A percentile compares a stretch with the other conserved stretches of the same genome.
phyloP scores from a whole-genome alignment of 2,888 invertebrate species.

The Neoitamus cyanurus region DNA sequence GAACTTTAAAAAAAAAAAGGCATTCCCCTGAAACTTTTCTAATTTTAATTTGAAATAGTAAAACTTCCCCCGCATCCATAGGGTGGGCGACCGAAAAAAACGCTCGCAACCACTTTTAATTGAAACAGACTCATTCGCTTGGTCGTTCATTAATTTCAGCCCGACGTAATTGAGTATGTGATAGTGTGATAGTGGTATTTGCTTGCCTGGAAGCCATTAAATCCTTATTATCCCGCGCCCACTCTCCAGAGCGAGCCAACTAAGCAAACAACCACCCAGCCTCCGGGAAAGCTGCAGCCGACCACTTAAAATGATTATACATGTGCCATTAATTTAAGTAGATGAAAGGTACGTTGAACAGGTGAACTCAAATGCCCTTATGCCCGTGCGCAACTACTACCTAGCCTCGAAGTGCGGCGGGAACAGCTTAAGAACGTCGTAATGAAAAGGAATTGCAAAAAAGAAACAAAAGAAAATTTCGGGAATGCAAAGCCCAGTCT shows the following conservation, averaged over 20 bases:
- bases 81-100: background rate
- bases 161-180: background rate
- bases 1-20: background rate
- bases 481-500: background rate
- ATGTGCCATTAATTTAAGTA: background rate
- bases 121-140: background rate
- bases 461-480: background rate
- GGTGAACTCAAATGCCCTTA: background rate
- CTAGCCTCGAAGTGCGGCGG: background rate
- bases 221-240: background rate
- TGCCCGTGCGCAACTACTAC: background rate
- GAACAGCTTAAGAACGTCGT: background rate
- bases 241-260: background rate
- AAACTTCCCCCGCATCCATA: background rate
- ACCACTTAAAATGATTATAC: conserved; percentile 1
- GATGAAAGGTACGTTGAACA: background rate
- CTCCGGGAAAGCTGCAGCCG: background rate
- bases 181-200: background rate
- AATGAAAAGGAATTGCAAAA: background rate
- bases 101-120: background rate
- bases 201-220: background rate
- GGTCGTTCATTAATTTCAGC: background rate
- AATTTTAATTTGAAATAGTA: background rate
- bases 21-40: background rate
- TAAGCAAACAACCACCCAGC: background rate